Evolutionary conservation across 2,113 vertebrate species (phyloP).

Genomic region (Asarcornis scutulata): DNA sequence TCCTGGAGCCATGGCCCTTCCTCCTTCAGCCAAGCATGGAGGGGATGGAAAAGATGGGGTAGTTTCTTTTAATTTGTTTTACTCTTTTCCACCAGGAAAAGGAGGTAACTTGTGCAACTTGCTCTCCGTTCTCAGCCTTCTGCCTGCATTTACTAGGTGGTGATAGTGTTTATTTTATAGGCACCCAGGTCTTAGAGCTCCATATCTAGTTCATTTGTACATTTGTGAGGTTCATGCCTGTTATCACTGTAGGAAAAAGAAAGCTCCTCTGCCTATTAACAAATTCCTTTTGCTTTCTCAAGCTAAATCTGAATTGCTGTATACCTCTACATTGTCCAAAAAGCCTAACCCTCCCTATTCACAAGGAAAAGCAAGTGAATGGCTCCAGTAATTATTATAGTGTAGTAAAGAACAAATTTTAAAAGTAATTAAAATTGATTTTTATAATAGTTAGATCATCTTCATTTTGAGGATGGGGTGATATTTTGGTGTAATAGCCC

Average conservation of each 20-base stretch:
- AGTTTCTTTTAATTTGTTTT: background rate
- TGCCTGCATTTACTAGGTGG: background rate
- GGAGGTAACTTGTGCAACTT: background rate
- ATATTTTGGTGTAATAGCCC: background rate
- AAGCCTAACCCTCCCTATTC: background rate
- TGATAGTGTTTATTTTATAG: background rate
- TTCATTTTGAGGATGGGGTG: background rate
- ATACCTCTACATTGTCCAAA: background rate
- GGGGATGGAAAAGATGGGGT: background rate
- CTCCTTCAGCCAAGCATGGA: background rate
- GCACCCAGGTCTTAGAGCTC: background rate
- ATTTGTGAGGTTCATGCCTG: background rate
- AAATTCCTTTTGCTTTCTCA: background rate
- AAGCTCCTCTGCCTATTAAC: background rate
- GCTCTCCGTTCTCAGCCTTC: background rate
- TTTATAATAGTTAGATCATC: background rate
- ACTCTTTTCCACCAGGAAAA: background rate
- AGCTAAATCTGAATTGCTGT: background rate
- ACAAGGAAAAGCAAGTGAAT: background rate
- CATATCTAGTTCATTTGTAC: background rate
- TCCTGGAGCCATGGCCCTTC: accelerated
- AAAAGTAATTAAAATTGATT: background rate
- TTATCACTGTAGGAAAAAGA: background rate
- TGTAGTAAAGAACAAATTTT: background rate
- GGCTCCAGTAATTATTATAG: background rate